Conservation (phyloP, 2,113 vertebrate species). For the Dasyurus viverrinus region DNA sequence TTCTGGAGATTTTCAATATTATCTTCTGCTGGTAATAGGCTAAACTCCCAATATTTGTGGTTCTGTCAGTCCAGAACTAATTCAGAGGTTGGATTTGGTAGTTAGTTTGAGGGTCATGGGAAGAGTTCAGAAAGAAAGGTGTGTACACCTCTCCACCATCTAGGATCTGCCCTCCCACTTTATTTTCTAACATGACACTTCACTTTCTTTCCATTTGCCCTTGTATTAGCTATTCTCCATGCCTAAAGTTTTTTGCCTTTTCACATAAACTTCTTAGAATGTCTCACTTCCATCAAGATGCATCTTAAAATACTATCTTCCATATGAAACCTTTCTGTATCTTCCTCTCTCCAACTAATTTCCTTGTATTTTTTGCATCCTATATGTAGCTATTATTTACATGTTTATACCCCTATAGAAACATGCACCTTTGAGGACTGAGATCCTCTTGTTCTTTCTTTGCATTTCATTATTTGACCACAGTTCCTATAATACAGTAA, state of each 20-base stretch:
- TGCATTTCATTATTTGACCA: not conserved
- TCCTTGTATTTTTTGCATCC: not conserved
- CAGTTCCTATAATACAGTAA: not conserved
- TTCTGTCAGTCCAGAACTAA: too few relatives aligned
- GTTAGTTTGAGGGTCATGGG: too few relatives aligned
- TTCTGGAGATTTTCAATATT: too few relatives aligned
- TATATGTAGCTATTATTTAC: not conserved
- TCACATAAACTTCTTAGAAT: not conserved
- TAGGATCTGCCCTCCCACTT: not conserved
- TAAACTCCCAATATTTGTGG: too few relatives aligned
- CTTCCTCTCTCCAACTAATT: not conserved
- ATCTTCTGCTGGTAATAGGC: too few relatives aligned
- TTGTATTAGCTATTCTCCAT: not conserved
- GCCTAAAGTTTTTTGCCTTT: not conserved
- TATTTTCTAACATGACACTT: too few relatives aligned
- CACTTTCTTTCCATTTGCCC: not conserved
- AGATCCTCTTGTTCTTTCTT: not conserved
- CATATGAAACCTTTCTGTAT: not conserved
- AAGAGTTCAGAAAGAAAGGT: too few relatives aligned
- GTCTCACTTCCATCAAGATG: not conserved
- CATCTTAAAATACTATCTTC: not conserved
- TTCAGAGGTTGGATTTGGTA: too few relatives aligned
- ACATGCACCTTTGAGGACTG: too few relatives aligned
- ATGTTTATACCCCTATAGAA: not conserved
- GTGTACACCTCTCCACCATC: too few relatives aligned